Base-by-base conservation (phyloP, 1,140 invertebrate genomes). In the Drosophila kepulauana region DNA sequence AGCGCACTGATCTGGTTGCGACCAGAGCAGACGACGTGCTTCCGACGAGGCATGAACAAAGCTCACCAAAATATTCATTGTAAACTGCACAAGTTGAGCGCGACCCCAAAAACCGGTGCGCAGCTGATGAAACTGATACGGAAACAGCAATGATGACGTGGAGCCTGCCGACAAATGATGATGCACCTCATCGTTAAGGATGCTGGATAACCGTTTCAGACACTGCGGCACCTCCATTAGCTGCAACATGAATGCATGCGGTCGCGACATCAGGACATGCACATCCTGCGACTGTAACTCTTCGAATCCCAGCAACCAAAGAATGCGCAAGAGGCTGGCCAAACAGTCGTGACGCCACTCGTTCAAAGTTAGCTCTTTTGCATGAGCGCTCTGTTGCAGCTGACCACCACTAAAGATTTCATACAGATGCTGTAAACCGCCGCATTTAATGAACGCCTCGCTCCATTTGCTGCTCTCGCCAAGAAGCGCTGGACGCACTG, bases 261-360 rank as follows among this genome's bases (percentile, higher is more conserved):
- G 92, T 58, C 94, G 94, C 5, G 95, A 95, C 56, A 93, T 87
- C 0, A 96, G 93, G 0, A 95, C 87, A 20, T 96, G 93, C 58
- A 96, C 96, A 62, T 96, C 96, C 1, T 92, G 92, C 58, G 93
- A 84, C 64, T 94, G 94, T 13, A 93, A 91, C 48, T 93, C 94
- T 62, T 96, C 94, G 3, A 98, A 96, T 0, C 98, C 97, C 49
- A 98, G 95, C 68, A 97, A 95, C 92, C 96, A 98, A 15, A 99
- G 92, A 11, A 92, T 92, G 30, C 92, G 97, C 11, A 99, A 90
- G 8, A 99, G 92, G 79, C 96, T 96, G 1, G 97, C 97, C 7
- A 99, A 93, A 91, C 98, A 98, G 87, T 99, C 98, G 93, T 98
- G 98, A 62, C 97, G 96, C 98, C 98, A 99, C 93, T 99, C 97